Base-by-base conservation (phyloP, 2,888 invertebrate genomes). In the Auanema sp. region DNA sequence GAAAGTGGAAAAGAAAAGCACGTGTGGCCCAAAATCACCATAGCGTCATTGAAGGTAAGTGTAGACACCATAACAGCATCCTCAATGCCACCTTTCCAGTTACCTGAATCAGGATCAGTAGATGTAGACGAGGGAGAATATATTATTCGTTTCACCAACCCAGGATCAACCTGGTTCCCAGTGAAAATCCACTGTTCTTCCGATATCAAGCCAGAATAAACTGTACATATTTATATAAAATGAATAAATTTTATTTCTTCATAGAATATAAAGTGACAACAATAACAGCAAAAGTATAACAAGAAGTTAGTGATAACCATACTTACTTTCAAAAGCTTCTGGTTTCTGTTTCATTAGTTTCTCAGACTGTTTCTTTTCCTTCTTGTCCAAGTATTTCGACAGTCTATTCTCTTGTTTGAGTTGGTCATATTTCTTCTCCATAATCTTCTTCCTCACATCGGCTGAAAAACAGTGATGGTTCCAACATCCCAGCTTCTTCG, bases 11-110 rank as follows among this genome's bases (percentile, higher is more conserved):
- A 77, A 51, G 72, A 75, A 58, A 60, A 68, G 16, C 52, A 63
- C 21, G 72, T 79, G 43, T 78, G 76, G 79, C 80, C 80, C n/a
- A 68, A 70, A 57, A 68, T 79, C 47, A 77, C 76, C 10, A 58
- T 79, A 12, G 73, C 76, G 5, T 69, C 69, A 40, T 66, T 79
- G 12, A 79, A 78, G 65, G 75, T 72, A 43, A 18, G 43, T 12
- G 43, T 43, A 43, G 11, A 12, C 43, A 12, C n/a, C 43, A 12
- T 11, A 12, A 43, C n/a, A 12, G 12, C n/a, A 11, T 43, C 21
- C 40, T 25, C n/a, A 41, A 47, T 16, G 25, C 10, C 40, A 41
- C 16, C 24, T 14, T 65, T 73, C 40, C 66, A 75, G 70, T 54
- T 76, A 1, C 75, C 80, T 11, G 81, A 81, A 51, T 74, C 61